Conservation (phyloP, 2,113 vertebrate genomes). For the Boulengerochromis microlepis region DNA sequence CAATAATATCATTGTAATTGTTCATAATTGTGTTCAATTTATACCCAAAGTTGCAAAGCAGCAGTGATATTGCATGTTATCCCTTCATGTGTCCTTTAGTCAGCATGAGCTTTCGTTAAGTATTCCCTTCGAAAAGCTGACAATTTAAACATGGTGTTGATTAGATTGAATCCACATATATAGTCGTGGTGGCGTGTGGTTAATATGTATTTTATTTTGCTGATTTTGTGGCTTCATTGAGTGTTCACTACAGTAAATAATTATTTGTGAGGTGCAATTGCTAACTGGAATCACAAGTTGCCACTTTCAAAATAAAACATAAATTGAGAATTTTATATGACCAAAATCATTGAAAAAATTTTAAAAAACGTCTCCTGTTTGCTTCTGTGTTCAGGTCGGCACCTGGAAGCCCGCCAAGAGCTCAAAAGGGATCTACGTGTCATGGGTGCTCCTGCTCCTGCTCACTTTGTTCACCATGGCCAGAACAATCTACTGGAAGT, state of each 20-base stretch:
- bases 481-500: slow-evolving; percentile 62
- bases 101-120: not conserved
- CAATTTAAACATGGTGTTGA: not conserved
- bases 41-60: not conserved
- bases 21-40: not conserved
- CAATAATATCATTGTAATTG: not conserved
- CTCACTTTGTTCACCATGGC: slow-evolving; percentile 37
- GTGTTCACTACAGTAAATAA: not conserved
- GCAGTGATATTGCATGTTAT: not conserved
- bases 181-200: not conserved
- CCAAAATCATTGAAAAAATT: not conserved
- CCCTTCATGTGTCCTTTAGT: not conserved
- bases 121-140: not conserved
- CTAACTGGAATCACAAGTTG: not conserved
- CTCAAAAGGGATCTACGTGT: slow-evolving; percentile 52
- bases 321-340: no score
- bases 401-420: slow-evolving; percentile 37
- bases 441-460: slow-evolving; percentile 56
- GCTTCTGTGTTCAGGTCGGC: slow-evolving; percentile 31
- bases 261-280: not conserved
- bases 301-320: not conserved
- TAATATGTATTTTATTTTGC: not conserved
- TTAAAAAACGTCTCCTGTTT: rapidly evolving
- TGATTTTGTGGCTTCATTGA: not conserved
- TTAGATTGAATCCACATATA: not conserved